Evolutionary conservation across 2,797 vertebrate species (phyloP), one percentile per base, ranked within the genome.

Genomic region (Neosilurus hyrtlii): DNA sequence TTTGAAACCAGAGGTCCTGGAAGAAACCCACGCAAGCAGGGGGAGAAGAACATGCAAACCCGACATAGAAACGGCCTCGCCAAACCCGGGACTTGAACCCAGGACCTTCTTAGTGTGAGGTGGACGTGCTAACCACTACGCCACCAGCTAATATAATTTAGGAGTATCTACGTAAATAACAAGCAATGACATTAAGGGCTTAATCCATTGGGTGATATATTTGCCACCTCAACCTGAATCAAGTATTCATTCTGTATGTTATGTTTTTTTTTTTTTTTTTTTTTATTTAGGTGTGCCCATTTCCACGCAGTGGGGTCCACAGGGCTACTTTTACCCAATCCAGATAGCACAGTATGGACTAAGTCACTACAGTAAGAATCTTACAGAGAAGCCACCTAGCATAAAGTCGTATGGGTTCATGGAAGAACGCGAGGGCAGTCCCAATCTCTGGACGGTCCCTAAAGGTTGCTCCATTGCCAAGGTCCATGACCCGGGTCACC

Each of bases 281-380:
- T 18, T 56, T 81, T 1, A 61, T 52, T 51, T 67, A 96, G 95
- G 96, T 18, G 96, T 96, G 22, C 96, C 96, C 0, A 86, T 96
- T 37, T 96, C 95, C 77, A 96, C 96, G 0, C 96, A 96, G 80
- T 96, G 96, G 96, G 96, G 96, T 10, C 95, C 95, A 30, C 95
- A 96, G 88, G 96, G 96, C 88, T 96, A 96, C 84, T 96, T 96
- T 90, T 96, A 96, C 89, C 95, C 96, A 63, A 96, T 96, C 90
- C 96, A 96, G 90, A 96, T 96, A 51, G 95, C 96, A 0, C 96
- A 96, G 90, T 96, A 96, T 43, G 96, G 94, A 5, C 84, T 96
- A 79, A 96, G 96, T 86, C 95, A 96, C 90, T 96, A 95, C 89
- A 96, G 95, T 87, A 96, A 96, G 81, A 96, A 96, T 89, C 92